phyloP scores from a whole-genome alignment of 2,797 vertebrate genomes.

The Austrolebias charrua region DNA sequence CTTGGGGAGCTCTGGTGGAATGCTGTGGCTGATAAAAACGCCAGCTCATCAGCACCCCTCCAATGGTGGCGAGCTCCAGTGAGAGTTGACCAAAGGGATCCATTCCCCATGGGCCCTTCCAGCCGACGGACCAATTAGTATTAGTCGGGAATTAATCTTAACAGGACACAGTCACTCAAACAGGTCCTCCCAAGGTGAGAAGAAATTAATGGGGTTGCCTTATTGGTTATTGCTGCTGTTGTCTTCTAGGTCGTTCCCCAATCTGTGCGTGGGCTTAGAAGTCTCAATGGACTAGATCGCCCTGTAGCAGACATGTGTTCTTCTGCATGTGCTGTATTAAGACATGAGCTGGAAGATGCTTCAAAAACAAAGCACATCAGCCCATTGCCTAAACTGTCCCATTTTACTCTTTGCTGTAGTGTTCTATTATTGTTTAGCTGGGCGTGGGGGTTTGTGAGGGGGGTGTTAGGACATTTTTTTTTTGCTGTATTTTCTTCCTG shows the following conservation, averaged over 20 bases:
- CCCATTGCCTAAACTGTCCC: conserved; percentile 19
- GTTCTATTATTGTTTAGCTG: background rate
- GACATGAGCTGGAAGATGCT: conserved; percentile 37
- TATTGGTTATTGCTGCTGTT: conserved; percentile 72
- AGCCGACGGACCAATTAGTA: conserved; percentile 85
- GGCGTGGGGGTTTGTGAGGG: background rate
- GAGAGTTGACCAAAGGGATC: conserved; percentile 82
- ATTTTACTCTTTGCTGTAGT: conserved; percentile 24
- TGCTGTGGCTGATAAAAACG: conserved; percentile 83
- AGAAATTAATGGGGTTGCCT: conserved; percentile 76
- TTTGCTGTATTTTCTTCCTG: conserved; percentile 28
- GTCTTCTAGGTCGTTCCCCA: conserved; percentile 58
- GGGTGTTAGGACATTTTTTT: background rate
- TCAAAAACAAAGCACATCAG: conserved; percentile 22
- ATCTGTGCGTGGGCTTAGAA: conserved; percentile 48
- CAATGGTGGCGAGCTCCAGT: conserved; percentile 70
- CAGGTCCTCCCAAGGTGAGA: conserved; percentile 83
- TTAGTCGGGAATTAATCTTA: conserved; percentile 85
- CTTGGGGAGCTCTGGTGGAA: conserved; percentile 77
- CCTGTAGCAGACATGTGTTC: conserved; percentile 62
- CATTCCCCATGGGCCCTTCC: conserved; percentile 69
- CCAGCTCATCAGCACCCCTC: conserved; percentile 79
- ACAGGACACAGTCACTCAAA: conserved; percentile 79
- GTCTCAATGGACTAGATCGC: conserved; percentile 57
- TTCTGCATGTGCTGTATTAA: conserved; percentile 26